Evolutionary conservation across 2,797 vertebrate species (phyloP).

Genomic region (Glyptemys insculpta): DNA sequence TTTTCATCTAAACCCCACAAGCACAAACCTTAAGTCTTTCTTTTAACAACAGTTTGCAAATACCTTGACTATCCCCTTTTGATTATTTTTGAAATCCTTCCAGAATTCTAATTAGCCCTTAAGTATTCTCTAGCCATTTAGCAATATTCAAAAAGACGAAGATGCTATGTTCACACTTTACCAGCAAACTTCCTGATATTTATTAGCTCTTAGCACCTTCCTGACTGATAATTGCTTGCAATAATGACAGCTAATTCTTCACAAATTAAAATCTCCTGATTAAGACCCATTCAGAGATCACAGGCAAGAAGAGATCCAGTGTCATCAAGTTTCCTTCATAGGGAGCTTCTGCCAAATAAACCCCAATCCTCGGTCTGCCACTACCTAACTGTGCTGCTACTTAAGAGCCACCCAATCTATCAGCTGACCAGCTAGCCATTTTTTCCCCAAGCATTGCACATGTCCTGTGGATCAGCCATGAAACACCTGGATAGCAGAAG

Average conservation of each 20-base stretch:
- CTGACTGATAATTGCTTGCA: background rate
- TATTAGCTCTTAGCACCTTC: background rate
- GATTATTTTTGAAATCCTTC: slow-evolving; percentile 19
- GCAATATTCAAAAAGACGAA: background rate
- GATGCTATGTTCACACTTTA: background rate
- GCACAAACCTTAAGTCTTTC: background rate
- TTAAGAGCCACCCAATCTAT: background rate
- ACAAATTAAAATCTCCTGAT: background rate
- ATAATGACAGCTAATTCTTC: background rate
- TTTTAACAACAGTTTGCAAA: background rate
- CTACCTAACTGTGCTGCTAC: background rate
- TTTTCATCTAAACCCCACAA: background rate
- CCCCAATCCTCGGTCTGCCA: background rate
- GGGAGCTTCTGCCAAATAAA: background rate
- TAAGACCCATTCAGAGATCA: background rate
- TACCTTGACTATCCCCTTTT: background rate
- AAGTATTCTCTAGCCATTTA: background rate
- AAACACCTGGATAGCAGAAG: background rate
- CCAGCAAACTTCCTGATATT: background rate
- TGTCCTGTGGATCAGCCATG: background rate
- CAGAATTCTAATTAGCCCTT: slow-evolving; percentile 45
- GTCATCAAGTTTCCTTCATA: background rate
- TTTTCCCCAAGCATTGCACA: background rate
- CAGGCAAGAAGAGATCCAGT: background rate
- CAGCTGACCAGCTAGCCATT: background rate